These are phyloP conservation scores for Ivindomyrus marchei DNA, from an alignment of 2,113 vertebrate genomes.

Conservation along the genomic window DNA sequence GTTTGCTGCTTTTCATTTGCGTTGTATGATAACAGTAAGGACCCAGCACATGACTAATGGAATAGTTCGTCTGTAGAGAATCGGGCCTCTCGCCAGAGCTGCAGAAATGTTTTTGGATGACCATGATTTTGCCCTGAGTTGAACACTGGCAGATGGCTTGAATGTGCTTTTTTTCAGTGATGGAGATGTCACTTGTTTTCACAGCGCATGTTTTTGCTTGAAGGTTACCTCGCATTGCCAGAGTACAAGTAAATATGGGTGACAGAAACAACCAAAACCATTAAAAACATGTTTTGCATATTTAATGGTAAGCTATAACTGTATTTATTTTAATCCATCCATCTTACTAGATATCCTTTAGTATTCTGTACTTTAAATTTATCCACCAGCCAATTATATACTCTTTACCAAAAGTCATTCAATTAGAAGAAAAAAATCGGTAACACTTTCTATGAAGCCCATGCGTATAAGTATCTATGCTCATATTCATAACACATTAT, in stretches of 20 bases:
- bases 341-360: neutral
- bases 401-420: neutral
- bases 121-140: neutral
- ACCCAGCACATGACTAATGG: neutral
- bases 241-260: neutral
- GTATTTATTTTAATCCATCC: neutral
- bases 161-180: neutral
- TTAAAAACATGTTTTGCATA: neutral
- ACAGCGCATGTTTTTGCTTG: neutral
- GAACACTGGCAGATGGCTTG: neutral
- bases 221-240: neutral
- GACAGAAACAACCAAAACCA: neutral
- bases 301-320: neutral
- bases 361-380: neutral
- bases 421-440: neutral
- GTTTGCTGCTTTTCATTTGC: neutral
- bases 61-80: neutral
- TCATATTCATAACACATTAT: too few relatives aligned
- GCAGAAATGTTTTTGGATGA: neutral
- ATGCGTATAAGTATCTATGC: too few relatives aligned
- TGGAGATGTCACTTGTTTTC: neutral
- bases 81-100: neutral
- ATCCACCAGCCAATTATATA: neutral
- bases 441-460: too few relatives aligned
- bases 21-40: neutral